phyloP scores from a whole-genome alignment of 2,113 vertebrate genomes.

The Heterotis niloticus region DNA sequence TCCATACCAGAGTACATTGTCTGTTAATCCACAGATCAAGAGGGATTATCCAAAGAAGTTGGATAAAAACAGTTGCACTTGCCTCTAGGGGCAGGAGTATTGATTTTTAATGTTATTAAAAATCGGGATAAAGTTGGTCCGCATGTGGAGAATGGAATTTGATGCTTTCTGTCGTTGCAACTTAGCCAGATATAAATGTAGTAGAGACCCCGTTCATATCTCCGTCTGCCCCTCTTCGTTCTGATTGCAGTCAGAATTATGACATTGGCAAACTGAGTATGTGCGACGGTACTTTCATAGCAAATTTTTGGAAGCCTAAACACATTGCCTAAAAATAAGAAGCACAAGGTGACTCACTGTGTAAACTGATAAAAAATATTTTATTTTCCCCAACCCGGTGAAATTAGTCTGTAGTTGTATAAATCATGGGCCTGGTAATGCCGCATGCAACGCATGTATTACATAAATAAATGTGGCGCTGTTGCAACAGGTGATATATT shows the following conservation, averaged over 20 bases:
- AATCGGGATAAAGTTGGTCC: neutral
- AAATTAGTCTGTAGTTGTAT: too few relatives aligned
- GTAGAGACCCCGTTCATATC: neutral
- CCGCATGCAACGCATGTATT: too few relatives aligned
- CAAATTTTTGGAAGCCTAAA: too few relatives aligned
- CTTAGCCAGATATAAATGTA: neutral
- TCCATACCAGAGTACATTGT: neutral
- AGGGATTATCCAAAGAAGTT: conserved; percentile 8
- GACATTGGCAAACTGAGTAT: neutral
- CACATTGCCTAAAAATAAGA: too few relatives aligned
- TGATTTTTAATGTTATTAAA: neutral
- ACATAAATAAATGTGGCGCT: too few relatives aligned
- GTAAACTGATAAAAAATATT: too few relatives aligned
- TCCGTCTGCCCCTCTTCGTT: neutral
- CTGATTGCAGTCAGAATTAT: neutral
- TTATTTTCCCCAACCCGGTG: too few relatives aligned
- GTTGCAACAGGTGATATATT: too few relatives aligned
- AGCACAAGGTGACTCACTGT: too few relatives aligned
- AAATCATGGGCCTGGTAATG: too few relatives aligned
- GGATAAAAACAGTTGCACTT: neutral
- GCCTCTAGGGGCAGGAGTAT: neutral
- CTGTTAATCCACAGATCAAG: conserved; percentile 8
- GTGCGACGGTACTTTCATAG: too few relatives aligned
- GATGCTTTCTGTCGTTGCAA: too few relatives aligned
- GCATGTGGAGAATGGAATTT: neutral